A percentile compares a stretch with the other conserved stretches of the same genome.
Conservation (phyloP, 2,797 vertebrate genomes). For the Hipposideros larvatus region DNA sequence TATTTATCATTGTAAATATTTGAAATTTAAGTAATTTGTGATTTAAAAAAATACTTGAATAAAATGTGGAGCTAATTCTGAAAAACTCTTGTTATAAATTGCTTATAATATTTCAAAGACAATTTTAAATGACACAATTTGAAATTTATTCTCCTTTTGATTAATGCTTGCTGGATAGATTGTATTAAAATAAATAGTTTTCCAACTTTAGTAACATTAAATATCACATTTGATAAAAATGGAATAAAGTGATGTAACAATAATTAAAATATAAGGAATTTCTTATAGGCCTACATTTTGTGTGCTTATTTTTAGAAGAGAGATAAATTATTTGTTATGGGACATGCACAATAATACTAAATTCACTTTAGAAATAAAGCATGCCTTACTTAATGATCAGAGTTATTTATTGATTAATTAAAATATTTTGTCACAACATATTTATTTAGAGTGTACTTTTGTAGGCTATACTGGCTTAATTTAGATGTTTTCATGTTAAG, state of each 20-base stretch:
- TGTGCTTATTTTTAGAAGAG: constrained; percentile 35
- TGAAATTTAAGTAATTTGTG: background rate
- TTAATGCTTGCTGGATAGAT: background rate
- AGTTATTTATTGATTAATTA: constrained; percentile 58
- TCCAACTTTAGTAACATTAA: constrained; percentile 9
- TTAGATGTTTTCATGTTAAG: constrained; percentile 57
- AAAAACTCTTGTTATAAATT: background rate
- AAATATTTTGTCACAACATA: constrained; percentile 65
- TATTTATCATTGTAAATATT: background rate
- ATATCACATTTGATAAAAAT: background rate
- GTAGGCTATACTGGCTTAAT: constrained; percentile 47
- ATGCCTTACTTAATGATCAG: constrained; percentile 64
- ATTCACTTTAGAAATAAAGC: constrained; percentile 55
- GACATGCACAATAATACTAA: constrained; percentile 59
- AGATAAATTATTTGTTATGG: constrained; percentile 60
- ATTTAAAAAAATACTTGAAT: background rate
- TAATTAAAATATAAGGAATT: background rate
- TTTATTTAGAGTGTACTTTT: constrained; percentile 41
- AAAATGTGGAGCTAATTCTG: background rate
- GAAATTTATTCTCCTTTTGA: background rate
- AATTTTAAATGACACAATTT: constrained; percentile 27
- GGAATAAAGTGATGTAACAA: background rate
- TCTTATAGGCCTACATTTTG: background rate
- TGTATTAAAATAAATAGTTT: background rate
- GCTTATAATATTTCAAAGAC: background rate